Conservation (phyloP, 1,140 invertebrate genomes). For the Homalodisca vitripennis region DNA sequence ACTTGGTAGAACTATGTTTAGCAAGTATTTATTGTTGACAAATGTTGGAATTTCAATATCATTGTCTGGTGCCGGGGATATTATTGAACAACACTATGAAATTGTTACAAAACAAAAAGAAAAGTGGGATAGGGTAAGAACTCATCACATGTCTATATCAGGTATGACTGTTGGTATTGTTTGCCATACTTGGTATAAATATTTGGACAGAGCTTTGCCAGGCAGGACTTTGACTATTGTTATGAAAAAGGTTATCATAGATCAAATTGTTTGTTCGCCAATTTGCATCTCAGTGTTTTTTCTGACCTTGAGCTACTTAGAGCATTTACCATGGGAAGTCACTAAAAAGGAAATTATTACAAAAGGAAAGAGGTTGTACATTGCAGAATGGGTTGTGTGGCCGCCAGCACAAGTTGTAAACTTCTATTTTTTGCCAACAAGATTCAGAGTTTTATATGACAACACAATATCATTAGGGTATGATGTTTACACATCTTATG, state of each 20-base stretch:
- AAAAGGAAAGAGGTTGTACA: constrained; percentile 77
- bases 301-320: constrained; percentile 69
- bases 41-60: constrained; percentile 80
- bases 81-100: constrained; percentile 84
- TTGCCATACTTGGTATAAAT: constrained; percentile 83
- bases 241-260: constrained; percentile 80
- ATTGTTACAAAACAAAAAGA: constrained; percentile 56
- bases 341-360: constrained; percentile 69
- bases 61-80: constrained; percentile 76
- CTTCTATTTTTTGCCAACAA: constrained; percentile 83
- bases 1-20: constrained; percentile 54
- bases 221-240: constrained; percentile 69
- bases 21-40: constrained; percentile 76
- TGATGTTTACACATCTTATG: constrained; percentile 88
- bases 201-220: constrained; percentile 66
- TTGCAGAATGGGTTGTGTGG: constrained; percentile 80
- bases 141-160: constrained; percentile 74
- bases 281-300: constrained; percentile 81
- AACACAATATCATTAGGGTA: constrained; percentile 88
- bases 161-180: constrained; percentile 77
- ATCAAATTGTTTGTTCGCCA: constrained; percentile 88
- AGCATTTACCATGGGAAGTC: constrained; percentile 60
- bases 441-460: constrained; percentile 86
- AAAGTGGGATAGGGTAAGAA: constrained; percentile 65
- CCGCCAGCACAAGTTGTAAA: constrained; percentile 82